Percentiles rank a stretch among this genome's conserved stretches.
These are phyloP conservation scores for Acrocephalus scirpaceus DNA, from an alignment of 2,797 vertebrate species.

Conservation along the genomic window DNA sequence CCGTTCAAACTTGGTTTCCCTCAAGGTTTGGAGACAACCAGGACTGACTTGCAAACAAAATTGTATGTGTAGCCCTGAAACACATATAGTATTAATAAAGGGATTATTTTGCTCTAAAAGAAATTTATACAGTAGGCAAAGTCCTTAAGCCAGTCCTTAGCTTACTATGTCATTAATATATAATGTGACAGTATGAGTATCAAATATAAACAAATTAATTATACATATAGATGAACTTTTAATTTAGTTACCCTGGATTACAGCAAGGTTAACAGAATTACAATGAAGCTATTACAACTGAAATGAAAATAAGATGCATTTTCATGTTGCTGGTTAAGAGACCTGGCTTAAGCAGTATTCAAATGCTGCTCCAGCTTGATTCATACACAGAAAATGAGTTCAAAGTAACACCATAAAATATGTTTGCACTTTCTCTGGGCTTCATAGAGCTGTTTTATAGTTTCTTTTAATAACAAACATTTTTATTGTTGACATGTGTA, in stretches of 20 bases:
- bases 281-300: slow-evolving; percentile 27
- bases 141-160: slow-evolving; percentile 16
- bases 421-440: neutral
- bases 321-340: slow-evolving; percentile 28
- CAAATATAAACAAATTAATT: slow-evolving; percentile 50
- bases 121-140: neutral
- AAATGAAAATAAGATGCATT: slow-evolving; percentile 50
- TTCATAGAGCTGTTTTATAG: neutral
- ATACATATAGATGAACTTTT: slow-evolving; percentile 47
- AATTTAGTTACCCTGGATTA: slow-evolving; percentile 52
- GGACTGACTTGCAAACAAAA: neutral
- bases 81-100: neutral
- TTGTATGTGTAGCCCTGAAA: neutral
- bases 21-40: neutral
- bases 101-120: neutral
- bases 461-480: slow-evolving; percentile 24
- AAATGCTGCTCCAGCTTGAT: slow-evolving; percentile 1
- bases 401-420: slow-evolving; percentile 31
- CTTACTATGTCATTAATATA: slow-evolving; percentile 23
- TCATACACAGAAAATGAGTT: neutral
- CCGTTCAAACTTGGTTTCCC: neutral
- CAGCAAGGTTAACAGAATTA: slow-evolving; percentile 49
- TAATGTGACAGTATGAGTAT: slow-evolving; percentile 3
- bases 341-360: neutral
- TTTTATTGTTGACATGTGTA: slow-evolving; percentile 1